phyloP scores from a whole-genome alignment of 92 coral and sea anemone genomes.

The Pocillopora grandis region DNA sequence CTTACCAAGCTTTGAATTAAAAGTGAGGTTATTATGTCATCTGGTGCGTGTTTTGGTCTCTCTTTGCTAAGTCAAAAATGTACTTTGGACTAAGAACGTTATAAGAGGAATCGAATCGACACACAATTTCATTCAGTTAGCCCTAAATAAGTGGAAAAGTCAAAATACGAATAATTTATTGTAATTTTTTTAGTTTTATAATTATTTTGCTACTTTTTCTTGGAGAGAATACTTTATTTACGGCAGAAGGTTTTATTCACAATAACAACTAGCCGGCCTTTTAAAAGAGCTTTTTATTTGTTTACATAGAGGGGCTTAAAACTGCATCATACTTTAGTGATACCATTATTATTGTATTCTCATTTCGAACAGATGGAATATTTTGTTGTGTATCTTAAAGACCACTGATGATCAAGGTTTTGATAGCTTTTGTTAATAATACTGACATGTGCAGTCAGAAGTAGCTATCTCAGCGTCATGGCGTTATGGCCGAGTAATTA shows the following conservation, averaged over 20 bases:
- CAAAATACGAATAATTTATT: too few species aligned
- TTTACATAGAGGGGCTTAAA: neutral
- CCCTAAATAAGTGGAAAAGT: too few species aligned
- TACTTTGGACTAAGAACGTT: too few species aligned
- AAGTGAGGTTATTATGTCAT: too few species aligned
- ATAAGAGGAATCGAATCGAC: too few species aligned
- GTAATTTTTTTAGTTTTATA: too few species aligned
- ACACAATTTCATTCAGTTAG: too few species aligned
- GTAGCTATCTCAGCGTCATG: neutral
- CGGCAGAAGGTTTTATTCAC: neutral
- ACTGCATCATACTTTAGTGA: neutral
- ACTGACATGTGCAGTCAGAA: neutral
- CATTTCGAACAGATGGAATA: neutral
- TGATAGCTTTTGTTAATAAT: neutral
- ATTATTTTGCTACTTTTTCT: too few species aligned
- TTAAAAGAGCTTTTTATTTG: neutral
- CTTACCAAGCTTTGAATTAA: too few species aligned
- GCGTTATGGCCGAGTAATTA: neutral
- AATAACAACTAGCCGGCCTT: neutral
- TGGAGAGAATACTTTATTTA: neutral
- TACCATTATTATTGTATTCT: neutral
- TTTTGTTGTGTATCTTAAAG: too few species aligned
- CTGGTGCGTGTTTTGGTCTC: too few species aligned
- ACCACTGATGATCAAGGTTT: neutral
- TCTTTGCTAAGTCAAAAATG: too few species aligned